Evolutionary conservation across 2,888 invertebrate genomes (phyloP), one percentile per base, ranked within the genome.

Genomic region (Sipha maydis): DNA sequence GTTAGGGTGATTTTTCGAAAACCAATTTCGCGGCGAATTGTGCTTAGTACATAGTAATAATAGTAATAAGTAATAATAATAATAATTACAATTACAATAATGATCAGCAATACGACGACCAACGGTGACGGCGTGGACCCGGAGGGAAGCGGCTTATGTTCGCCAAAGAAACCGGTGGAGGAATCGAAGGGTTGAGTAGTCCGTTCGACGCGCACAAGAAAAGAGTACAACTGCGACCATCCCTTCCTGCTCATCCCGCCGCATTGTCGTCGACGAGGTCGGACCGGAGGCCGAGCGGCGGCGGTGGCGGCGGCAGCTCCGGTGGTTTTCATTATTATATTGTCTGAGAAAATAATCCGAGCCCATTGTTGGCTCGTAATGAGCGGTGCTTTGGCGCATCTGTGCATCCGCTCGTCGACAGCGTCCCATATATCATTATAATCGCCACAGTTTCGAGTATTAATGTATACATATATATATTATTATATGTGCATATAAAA

Each of bases 311-410:
- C 1, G 34, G 17, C 3, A 3, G 38, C 75, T 1, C 77, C 28
- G 54, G 54, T 56, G 73, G 73, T 80, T 80, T 86, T 80, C 86
- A 73, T 86, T 86, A 86, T 73, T 73, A 73, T 80, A 82, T 82
- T 76, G 80, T 88, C 88, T 88, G 67, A 88, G 88, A 88, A 88
- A 75, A 88, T 88, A 88, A 88, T 88, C 88, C 88, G 38, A 73
- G 75, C 82, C 80, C 82, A 88, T 88, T 88, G 88, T 88, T 82
- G 75, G 75, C 61, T 67, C 80, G 41, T 88, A 88, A 88, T 76
- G 88, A 88, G 80, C 61, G 88, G 88, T 88, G 48, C 88, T 88
- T 88, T 48, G 88, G 88, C 88, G 88, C 88, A 88, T 88, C 88
- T 88, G 88, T 82, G 88, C 88, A 48, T 80, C 86, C 88, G 88